Evolutionary conservation across 2,797 vertebrate species (phyloP), one percentile per base, ranked within the genome.

Genomic region (Gymnothorax javanicus): DNA sequence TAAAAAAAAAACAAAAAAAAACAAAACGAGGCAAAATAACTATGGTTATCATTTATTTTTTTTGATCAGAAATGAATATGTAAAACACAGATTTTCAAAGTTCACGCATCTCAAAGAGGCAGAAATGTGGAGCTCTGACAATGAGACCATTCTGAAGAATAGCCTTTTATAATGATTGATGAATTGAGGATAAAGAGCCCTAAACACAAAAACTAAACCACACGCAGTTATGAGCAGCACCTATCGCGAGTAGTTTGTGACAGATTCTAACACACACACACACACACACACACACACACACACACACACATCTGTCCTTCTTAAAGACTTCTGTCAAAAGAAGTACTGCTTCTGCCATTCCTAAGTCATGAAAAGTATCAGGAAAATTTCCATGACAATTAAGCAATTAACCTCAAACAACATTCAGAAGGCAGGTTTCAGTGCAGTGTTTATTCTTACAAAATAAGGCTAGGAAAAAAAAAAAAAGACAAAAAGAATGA

Each of bases 341-440:
- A 9, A 2, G 8, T 8, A 81, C 56, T 7, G 9, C 52, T 23
- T 56, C 6, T n/a, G 75, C 52, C 75, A 54, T 79, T 33, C 25
- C 8, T 54, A 81, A 7, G 20, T 81, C 52, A 23, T 52, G 7
- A 81, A 73, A 73, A 81, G 77, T 25, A 56, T 56, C 56, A 11
- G 8, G 1, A 81, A 52, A 81, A n/a, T 52, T 81, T 50, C 50
- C 52, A 54, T 25, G 52, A 54, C 17, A 81, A 81, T 81, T 81
- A 81, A 56, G 77, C 77, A 52, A 81, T 81, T 81, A 81, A 20
- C 75, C 52, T 81, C 52, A 20, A 33, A 81, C 17, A 17, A 81
- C 50, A 23, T 81, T 7, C 50, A 81, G 77, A 4, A 8, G 20
- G 60, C 17, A 64, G 60, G 23, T 23, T 81, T 23, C 52, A 54